Evolutionary conservation across 2,797 vertebrate genomes (phyloP), one percentile per base, ranked within the genome.

Genomic region (Epinephelus awoara): DNA sequence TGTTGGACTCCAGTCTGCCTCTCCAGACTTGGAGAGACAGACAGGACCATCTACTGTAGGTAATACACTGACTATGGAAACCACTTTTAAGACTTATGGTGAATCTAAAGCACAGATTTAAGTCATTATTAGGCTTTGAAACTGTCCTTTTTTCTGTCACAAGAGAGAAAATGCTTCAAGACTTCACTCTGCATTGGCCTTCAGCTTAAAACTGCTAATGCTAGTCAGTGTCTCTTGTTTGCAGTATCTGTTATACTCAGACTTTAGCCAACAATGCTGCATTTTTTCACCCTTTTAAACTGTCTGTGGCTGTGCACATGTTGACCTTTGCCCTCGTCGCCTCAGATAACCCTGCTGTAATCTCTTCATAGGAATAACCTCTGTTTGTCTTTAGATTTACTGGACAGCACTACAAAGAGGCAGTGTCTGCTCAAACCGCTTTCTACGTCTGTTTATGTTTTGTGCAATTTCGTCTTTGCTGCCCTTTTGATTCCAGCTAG

Each of bases 401-500:
- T 34, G n/a, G 12, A 27, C 47, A 50, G 21, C 2, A 0, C 46
- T n/a, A 59, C 10, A 57, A 56, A 40, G 55, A 75, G 27, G 49
- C 49, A 34, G 72, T 21, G 27, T 17, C 67, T 54, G 52, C 42
- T 71, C 61, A 40, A 54, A 27, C 75, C 52, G 47, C 54, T 51
- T 34, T 50, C 9, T 17, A 23, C 57, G 14, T 62, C 51, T 15
- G 11, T 72, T 73, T 52, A 8, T 75, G 34, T 47, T 59, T 5
- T 47, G 17, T 65, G 34, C 38, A 44, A 21, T 70, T 58, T 67
- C 14, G 18, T 69, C 47, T 63, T 25, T 58, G 51, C 44, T 27
- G 47, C 67, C 46, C 19, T 42, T 42, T 71, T 84, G 72, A 75
- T 79, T 84, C 61, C 34, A 69, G 77, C 38, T 54, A 25, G 56